These are phyloP conservation scores for Heteractis magnifica DNA, from an alignment of 92 coral and sea anemone species.

Conservation along the genomic window DNA sequence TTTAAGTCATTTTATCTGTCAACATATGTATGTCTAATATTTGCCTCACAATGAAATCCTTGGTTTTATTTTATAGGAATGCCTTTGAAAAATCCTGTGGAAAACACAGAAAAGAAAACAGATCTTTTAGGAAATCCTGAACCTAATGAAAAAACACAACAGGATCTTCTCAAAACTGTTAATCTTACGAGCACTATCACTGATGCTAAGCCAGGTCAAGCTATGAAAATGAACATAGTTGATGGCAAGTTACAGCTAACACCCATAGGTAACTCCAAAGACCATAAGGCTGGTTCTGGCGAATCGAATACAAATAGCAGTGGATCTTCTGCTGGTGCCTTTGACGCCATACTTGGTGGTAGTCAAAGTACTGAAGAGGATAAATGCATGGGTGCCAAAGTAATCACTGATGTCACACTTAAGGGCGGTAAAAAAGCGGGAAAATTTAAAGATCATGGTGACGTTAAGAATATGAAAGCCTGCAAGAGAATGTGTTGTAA, in stretches of 20 bases:
- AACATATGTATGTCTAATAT: too few species aligned
- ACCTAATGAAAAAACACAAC: neutral
- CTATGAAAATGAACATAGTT: conserved; percentile 85
- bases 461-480: conserved; percentile 79
- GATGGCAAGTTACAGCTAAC: conserved; percentile 85
- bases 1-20: too few species aligned
- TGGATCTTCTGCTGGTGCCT: conserved; percentile 37
- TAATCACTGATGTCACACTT: conserved; percentile 81
- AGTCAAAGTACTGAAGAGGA: conserved; percentile 34
- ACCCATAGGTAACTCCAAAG: conserved; percentile 43
- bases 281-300: neutral
- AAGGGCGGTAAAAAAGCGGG: conserved; percentile 96
- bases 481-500: conserved; percentile 80
- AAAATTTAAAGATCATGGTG: conserved; percentile 86
- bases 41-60: too few species aligned
- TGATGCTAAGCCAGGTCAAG: conserved; percentile 89
- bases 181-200: conserved; percentile 67
- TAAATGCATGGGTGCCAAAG: conserved; percentile 67
- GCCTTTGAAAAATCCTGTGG: neutral
- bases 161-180: conserved; percentile 25
- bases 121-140: conserved; percentile 24
- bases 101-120: conserved; percentile 30
- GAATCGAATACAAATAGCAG: conserved; percentile 26
- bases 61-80: neutral
- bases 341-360: conserved; percentile 61